Base-by-base conservation (phyloP, 2,888 invertebrate genomes). In the Nysson spinosus region DNA sequence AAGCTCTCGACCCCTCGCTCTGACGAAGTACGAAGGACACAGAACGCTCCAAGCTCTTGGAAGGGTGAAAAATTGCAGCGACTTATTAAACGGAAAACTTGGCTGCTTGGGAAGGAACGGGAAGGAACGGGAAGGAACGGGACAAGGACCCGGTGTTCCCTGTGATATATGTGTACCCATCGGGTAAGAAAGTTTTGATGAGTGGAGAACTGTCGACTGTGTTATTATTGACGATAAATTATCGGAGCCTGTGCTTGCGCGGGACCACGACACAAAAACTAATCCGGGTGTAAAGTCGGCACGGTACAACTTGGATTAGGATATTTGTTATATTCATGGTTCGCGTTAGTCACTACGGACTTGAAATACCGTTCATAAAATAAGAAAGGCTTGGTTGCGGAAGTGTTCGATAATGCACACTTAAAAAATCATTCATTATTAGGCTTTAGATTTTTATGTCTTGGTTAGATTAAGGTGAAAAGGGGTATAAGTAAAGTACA, bases 21-120 rank as follows among this genome's bases (percentile, higher is more conserved):
- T 9, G 34, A 39, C 37, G 14, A 37, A 50, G 12, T 22, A 37
- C 39, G 61, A n/a, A n/a, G n/a, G n/a, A n/a, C n/a, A 22, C 22
- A 24, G 26, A 32, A 22, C 61, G 60, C 28, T 9, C 30, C 32
- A n/a, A n/a, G n/a, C n/a, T n/a, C 39, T 52, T 5, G 65, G 60
- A 69, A 69, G 69, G 67, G 78, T 85, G 85, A 85, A 85, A 85
- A 85, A 85, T 85, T 73, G 81, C 78, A 70, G 72, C 60, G 74
- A 83, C 82, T 85, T 85, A 85, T 85, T 85, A 85, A 85, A 85
- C 82, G 80, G 76, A 78, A 85, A 85, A 85, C 78, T 85, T 82
- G 68, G 66, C 68, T 69, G 60, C 35, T n/a, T 52, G 47, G 9
- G 32, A 26, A 50, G 49, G 49, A 58, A 66, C 49, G 47, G 19